A percentile compares a stretch with the other conserved stretches of the same genome.
phyloP scores from a whole-genome alignment of 2,888 invertebrate genomes.

The Diachrysia chrysitis region DNA sequence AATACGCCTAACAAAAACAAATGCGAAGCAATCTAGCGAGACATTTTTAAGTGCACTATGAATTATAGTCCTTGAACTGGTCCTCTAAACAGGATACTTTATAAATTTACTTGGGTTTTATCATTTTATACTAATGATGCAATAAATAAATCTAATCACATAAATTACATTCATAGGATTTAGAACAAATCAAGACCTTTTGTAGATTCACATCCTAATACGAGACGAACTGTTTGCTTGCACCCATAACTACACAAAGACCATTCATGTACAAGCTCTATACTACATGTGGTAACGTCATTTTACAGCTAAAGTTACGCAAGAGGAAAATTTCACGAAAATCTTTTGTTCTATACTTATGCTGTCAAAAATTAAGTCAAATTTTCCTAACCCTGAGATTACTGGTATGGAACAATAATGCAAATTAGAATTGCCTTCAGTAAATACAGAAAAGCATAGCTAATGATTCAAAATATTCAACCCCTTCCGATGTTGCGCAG shows the following conservation, averaged over 20 bases:
- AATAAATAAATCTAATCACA: no score
- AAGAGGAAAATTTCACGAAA: conserved; percentile 32
- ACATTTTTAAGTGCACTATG: conserved; percentile 62
- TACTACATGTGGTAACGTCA: conserved; percentile 22
- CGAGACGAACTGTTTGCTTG: conserved; percentile 30
- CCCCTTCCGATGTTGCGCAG: conserved; percentile 12
- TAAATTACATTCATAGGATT: background rate
- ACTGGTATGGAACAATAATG: conserved; percentile 46
- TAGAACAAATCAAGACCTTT: no score
- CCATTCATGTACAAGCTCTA: conserved; percentile 38
- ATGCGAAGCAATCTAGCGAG: conserved; percentile 47
- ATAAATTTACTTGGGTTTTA: conserved; percentile 24
- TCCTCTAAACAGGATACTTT: conserved; percentile 48
- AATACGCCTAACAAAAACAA: conserved; percentile 34
- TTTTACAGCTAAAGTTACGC: conserved; percentile 26
- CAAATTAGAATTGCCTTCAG: conserved; percentile 33
- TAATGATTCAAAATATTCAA: conserved; percentile 35
- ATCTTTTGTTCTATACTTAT: conserved; percentile 48
- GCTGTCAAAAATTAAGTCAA: conserved; percentile 37
- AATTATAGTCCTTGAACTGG: conserved; percentile 63
- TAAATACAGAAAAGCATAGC: conserved; percentile 30
- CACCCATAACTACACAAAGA: conserved; percentile 32
- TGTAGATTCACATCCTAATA: conserved; percentile 37
- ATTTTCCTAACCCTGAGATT: conserved; percentile 27
- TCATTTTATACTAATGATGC: background rate